Evolutionary conservation across 2,113 vertebrate genomes (phyloP).

Genomic region (Paramisgurnus dabryanus): DNA sequence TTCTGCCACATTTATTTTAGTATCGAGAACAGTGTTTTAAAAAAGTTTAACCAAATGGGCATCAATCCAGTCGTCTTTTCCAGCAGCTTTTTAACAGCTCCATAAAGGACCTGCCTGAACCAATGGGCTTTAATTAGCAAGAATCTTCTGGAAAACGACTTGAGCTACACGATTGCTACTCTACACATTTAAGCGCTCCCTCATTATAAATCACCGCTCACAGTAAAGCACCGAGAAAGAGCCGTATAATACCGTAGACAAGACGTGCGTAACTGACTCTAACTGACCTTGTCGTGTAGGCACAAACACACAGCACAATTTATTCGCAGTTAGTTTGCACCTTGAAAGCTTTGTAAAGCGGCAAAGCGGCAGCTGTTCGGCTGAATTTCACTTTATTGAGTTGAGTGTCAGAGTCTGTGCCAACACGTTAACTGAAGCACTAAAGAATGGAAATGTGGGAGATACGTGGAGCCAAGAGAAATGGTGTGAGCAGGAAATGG

Average conservation of each 20-base stretch:
- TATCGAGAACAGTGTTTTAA: slow-evolving; percentile 56
- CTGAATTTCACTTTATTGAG: slow-evolving; percentile 68
- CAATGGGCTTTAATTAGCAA: slow-evolving; percentile 75
- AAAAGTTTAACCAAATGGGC: slow-evolving; percentile 61
- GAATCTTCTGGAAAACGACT: slow-evolving; percentile 71
- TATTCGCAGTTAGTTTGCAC: slow-evolving; percentile 17
- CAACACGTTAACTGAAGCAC: slow-evolving; percentile 62
- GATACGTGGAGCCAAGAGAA: slow-evolving; percentile 54
- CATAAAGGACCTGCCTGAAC: slow-evolving; percentile 71
- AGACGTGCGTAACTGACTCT: slow-evolving; percentile 8
- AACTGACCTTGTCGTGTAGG: slow-evolving; percentile 32
- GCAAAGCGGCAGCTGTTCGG: slow-evolving; percentile 71
- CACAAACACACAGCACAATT: slow-evolving; percentile 27
- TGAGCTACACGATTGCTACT: slow-evolving; percentile 72
- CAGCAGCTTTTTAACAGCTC: slow-evolving; percentile 66
- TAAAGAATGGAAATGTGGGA: slow-evolving; percentile 64
- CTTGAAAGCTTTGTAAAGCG: slow-evolving; percentile 65
- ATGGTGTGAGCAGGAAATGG: slow-evolving; percentile 50
- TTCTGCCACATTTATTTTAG: slow-evolving; percentile 16
- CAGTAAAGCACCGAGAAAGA: slow-evolving; percentile 14
- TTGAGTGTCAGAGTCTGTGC: slow-evolving; percentile 61
- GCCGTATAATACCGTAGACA: background rate
- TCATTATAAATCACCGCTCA: slow-evolving; percentile 71
- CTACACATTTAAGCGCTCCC: slow-evolving; percentile 72
- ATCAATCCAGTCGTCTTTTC: slow-evolving; percentile 64